Evolutionary conservation across 2,797 vertebrate species (phyloP).

Genomic region (Rhinatrema bivittatum): DNA sequence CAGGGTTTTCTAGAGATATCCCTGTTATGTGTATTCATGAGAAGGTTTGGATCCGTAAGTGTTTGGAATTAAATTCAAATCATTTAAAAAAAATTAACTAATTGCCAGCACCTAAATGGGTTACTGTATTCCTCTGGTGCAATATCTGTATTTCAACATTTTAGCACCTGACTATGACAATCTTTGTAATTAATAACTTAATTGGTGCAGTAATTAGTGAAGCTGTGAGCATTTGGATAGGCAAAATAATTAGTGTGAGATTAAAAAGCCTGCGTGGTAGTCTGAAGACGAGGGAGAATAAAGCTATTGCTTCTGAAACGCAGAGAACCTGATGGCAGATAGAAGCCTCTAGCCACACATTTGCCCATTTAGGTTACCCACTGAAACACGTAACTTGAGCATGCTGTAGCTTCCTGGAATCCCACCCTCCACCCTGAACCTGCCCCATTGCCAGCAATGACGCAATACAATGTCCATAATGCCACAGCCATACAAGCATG

Average conservation of each 20-base stretch:
- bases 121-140: neutral
- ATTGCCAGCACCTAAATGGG: slow-evolving; percentile 4
- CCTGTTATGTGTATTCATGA: slow-evolving; percentile 2
- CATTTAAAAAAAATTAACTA: slow-evolving; percentile 1
- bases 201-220: slow-evolving; percentile 11
- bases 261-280: neutral
- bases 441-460: too few species aligned
- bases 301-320: too few species aligned
- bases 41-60: slow-evolving; percentile 3
- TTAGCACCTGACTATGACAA: slow-evolving; percentile 17
- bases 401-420: too few species aligned
- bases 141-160: slow-evolving; percentile 8
- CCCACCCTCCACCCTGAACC: too few species aligned
- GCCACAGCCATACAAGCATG: too few species aligned
- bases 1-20: neutral
- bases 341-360: too few species aligned
- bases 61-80: slow-evolving; percentile 7
- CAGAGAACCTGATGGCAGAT: too few species aligned
- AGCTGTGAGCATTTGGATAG: neutral
- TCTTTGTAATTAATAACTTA: slow-evolving; percentile 13
- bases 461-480: too few species aligned
- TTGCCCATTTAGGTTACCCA: too few species aligned
- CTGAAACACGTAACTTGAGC: too few species aligned
- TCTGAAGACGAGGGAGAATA: neutral
- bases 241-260: neutral